Base-by-base conservation (phyloP, 2,113 vertebrate species). In the Antennarius striatus region DNA sequence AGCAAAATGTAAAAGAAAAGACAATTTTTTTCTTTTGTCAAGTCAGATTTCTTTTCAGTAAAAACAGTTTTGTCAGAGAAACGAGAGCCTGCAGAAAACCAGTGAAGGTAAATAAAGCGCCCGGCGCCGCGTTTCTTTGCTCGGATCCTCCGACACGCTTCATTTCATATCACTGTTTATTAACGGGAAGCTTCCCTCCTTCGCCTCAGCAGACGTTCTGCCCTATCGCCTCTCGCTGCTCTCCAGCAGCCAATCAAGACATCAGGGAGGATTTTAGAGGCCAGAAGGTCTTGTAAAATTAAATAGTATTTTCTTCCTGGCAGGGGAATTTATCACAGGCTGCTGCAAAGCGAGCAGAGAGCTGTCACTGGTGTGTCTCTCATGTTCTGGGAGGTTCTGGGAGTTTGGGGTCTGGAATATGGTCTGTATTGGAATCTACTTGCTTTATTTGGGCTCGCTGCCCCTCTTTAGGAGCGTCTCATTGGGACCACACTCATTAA, bases 231-330 rank as follows among this genome's bases (percentile, higher is more conserved):
- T 76, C 73, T 75, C 50, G 59, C 48, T 29, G 46, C 59, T 77
- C 63, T 49, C 70, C 48, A 69, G 52, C 63, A 74, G 75, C 60
- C 53, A 82, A 79, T 78, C 75, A 74, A 71, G 73, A 87, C 86
- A 86, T 87, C 80, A 73, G 52, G 75, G 64, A 86, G 81, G 85
- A 86, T 59, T 84, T 88, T 76, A 77, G 75, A 81, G 87, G 80
- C 86, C 86, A 86, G 80, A 82, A 77, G 82, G 82, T 83, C 85
- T 91, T 89, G 89, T 92, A 90, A 92, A 93, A 90, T 90, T 84
- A 89, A 92, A 87, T 85, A 76, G 87, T 90, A 90, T 91, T 91
- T 92, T 92, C 91, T 90, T 82, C 84, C 83, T 88, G 88, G 84
- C 86, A 71, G 76, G 73, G 70, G 84, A 73, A 79, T 88, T 89